Conservation (phyloP, 2,888 invertebrate species). For the Drosophila macrospina region DNA sequence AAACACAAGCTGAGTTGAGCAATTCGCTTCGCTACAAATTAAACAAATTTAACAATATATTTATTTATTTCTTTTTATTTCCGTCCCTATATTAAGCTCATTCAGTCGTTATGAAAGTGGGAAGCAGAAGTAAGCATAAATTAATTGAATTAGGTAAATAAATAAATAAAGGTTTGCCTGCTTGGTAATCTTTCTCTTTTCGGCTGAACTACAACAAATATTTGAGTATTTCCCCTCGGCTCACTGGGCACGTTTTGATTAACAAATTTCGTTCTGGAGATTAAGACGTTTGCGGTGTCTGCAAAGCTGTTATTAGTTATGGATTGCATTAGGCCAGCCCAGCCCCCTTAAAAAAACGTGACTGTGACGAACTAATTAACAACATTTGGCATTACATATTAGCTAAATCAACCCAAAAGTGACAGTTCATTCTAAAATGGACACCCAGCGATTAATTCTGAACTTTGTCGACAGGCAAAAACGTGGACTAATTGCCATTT, state of each 20-base stretch:
- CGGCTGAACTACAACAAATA: constrained; percentile 27
- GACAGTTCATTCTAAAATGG: constrained; percentile 31
- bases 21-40: constrained; percentile 2
- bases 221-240: constrained; percentile 23
- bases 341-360: constrained; percentile 48
- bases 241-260: constrained; percentile 52
- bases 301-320: constrained; percentile 56
- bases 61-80: constrained; percentile 21
- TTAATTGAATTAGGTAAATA: constrained; percentile 31
- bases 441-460: constrained; percentile 39
- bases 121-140: constrained; percentile 16
- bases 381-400: constrained; percentile 33
- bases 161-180: constrained; percentile 13
- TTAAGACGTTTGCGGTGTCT: constrained; percentile 55
- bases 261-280: constrained; percentile 56
- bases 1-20: not conserved
- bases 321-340: constrained; percentile 42
- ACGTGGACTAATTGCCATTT: constrained; percentile 52
- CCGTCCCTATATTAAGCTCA: constrained; percentile 20
- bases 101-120: constrained; percentile 14
- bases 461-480: constrained; percentile 40
- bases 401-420: constrained; percentile 21
- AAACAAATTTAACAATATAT: constrained; percentile 2
- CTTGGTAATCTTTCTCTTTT: constrained; percentile 37
- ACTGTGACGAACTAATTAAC: constrained; percentile 48